Evolutionary conservation across 2,888 invertebrate genomes (phyloP), one percentile per base, ranked within the genome.

Genomic region (Beris chalybata): DNA sequence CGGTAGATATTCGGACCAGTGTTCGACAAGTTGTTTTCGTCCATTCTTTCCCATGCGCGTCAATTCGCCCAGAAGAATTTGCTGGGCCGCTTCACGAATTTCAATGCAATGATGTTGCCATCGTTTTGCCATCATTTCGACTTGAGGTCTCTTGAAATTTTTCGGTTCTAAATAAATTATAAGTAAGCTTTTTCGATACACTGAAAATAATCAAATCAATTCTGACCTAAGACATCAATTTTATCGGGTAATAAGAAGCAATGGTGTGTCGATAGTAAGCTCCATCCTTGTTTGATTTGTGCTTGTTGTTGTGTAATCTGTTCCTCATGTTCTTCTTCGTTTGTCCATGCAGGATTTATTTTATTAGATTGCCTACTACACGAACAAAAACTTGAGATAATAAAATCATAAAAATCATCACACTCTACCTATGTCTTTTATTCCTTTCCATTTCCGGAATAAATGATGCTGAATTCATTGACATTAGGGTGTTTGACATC

Each of bases 91-190:
- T 80, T 98, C 97, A 4, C 99, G 85, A 55, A 96, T 95, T 83
- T 99, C 98, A 5, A 98, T 86, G 79, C 98, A 99, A 74, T 97
- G 93, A 82, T 99, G 98, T 79, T 99, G 98, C 99, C 99, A 99
- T 69, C 97, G 85, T 15, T 97, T 88, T 0, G 97, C 98, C 84
- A 99, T 85, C 89, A 97, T 93, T 81, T 99, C 98, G 4, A 99
- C 94, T 80, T 95, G 93, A 0, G 97, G 97, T n/a, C 95, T 87
- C 77, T 96, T 94, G 81, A 94, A 96, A 69, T 86, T 86, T 78
- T 87, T 89, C 0, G 90, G 88, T 44, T 90, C 90, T 76, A 85
- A 80, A 74, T 75, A 22, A 58, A 45, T 9, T 32, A 63, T 66
- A 59, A 54, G 47, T 63, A 48, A 57, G 47, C 29, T 47, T 47